Percentiles rank a stretch among this genome's conserved stretches.
These are phyloP conservation scores for Anastatus disparis DNA, from an alignment of 1,140 invertebrate genomes.

Conservation along the genomic window DNA sequence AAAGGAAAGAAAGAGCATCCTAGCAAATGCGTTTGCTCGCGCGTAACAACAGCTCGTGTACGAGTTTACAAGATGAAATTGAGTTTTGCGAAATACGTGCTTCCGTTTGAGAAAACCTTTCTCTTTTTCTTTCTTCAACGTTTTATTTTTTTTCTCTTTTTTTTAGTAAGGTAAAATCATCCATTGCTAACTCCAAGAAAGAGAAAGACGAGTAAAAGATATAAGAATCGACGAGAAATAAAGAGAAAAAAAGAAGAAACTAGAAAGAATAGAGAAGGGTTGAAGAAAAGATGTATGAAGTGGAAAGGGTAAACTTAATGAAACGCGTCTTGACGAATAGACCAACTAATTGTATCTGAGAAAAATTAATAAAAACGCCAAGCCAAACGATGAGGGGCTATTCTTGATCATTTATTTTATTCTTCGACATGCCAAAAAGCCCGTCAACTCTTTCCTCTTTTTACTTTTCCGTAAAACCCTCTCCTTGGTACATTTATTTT, in stretches of 20 bases:
- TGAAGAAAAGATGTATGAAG: not conserved
- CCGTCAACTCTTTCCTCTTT: conserved; percentile 49
- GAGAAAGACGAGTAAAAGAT: not conserved
- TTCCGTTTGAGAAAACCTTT: not conserved
- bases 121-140: not conserved
- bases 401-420: conserved; percentile 64
- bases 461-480: conserved; percentile 4
- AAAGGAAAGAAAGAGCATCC: not conserved
- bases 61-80: conserved; percentile 24
- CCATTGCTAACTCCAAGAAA: not conserved
- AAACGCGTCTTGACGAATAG: conserved; percentile 67
- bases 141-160: too few relatives aligned
- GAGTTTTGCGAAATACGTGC: conserved; percentile 25
- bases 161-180: conserved; percentile 35
- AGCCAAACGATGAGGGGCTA: conserved; percentile 52
- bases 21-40: not conserved
- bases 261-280: too few relatives aligned
- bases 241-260: not conserved
- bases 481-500: not conserved
- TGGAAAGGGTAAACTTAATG: conserved; percentile 61
- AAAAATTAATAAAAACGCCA: conserved; percentile 67
- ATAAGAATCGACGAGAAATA: not conserved
- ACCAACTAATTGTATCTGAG: conserved; percentile 68
- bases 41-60: conserved; percentile 1
- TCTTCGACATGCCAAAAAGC: conserved; percentile 53